Conservation (phyloP, 2,797 vertebrate genomes). For the Leptodactylus fallax region DNA sequence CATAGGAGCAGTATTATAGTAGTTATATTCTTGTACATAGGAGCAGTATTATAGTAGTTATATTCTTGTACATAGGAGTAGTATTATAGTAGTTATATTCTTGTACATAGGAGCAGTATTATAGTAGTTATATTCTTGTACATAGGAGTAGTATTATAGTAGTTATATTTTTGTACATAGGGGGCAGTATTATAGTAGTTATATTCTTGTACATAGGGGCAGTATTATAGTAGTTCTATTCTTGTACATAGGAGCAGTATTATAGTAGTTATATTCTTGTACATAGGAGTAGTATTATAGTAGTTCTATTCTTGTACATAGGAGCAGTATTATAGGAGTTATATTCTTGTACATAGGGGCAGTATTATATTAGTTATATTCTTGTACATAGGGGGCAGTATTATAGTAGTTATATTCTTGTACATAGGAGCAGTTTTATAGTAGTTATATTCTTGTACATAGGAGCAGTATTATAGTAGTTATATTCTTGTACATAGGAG, state of each 20-base stretch:
- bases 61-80: background rate
- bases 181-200: too few relatives aligned
- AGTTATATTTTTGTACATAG: too few relatives aligned
- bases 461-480: too few relatives aligned
- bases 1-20: conserved; percentile 1
- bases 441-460: background rate
- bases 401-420: background rate
- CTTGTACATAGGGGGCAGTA: background rate
- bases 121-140: background rate
- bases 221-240: too few relatives aligned
- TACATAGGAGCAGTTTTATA: background rate
- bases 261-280: conserved; percentile 4
- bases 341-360: conserved; percentile 1
- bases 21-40: too few relatives aligned
- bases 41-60: too few relatives aligned
- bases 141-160: too few relatives aligned
- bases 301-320: too few relatives aligned
- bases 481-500: too few relatives aligned
- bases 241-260: too few relatives aligned
- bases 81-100: too few relatives aligned
- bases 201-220: too few relatives aligned
- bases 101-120: background rate
- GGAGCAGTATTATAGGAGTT: conserved; percentile 10
- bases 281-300: background rate
- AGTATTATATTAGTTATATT: background rate